These are phyloP conservation scores for Epizoanthus illoricatus DNA, from an alignment of 92 coral and sea anemone species.

Conservation along the genomic window DNA sequence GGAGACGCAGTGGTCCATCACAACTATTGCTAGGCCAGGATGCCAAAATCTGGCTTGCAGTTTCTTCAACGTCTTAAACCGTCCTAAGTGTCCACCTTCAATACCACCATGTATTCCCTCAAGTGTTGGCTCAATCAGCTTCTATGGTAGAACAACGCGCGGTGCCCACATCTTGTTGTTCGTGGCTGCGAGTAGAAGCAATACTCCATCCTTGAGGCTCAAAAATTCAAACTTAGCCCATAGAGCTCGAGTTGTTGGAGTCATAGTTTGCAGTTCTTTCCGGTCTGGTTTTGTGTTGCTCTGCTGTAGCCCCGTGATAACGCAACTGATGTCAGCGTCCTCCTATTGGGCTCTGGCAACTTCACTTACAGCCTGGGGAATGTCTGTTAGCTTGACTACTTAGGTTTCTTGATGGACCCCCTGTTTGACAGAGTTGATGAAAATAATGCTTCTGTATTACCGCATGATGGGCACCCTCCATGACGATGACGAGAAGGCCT, in stretches of 20 bases:
- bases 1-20: slow-evolving; percentile 7
- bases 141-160: slow-evolving; percentile 45
- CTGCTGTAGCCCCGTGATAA: slow-evolving; percentile 22
- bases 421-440: slow-evolving; percentile 25
- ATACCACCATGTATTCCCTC: slow-evolving; percentile 44
- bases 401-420: slow-evolving; percentile 9
- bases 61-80: slow-evolving; percentile 41
- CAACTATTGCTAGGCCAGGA: slow-evolving; percentile 32
- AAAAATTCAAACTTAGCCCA: slow-evolving; percentile 50
- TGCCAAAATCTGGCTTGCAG: slow-evolving; percentile 47
- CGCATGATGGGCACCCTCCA: slow-evolving; percentile 62
- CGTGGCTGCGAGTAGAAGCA: slow-evolving; percentile 24
- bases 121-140: slow-evolving; percentile 28
- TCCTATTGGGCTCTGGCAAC: slow-evolving; percentile 49
- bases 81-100: slow-evolving; percentile 44
- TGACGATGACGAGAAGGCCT: slow-evolving; percentile 51
- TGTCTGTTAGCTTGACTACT: slow-evolving; percentile 24
- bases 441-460: slow-evolving; percentile 34
- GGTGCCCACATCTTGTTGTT: slow-evolving; percentile 23
- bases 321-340: slow-evolving; percentile 43
- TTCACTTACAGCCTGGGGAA: slow-evolving; percentile 18
- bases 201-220: slow-evolving; percentile 42
- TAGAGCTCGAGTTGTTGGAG: slow-evolving; percentile 38
- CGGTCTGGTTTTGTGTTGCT: slow-evolving; percentile 36
- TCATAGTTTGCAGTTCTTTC: slow-evolving; percentile 41